These are phyloP conservation scores for Asobara japonica DNA, from an alignment of 1,140 invertebrate species.

Conservation along the genomic window DNA sequence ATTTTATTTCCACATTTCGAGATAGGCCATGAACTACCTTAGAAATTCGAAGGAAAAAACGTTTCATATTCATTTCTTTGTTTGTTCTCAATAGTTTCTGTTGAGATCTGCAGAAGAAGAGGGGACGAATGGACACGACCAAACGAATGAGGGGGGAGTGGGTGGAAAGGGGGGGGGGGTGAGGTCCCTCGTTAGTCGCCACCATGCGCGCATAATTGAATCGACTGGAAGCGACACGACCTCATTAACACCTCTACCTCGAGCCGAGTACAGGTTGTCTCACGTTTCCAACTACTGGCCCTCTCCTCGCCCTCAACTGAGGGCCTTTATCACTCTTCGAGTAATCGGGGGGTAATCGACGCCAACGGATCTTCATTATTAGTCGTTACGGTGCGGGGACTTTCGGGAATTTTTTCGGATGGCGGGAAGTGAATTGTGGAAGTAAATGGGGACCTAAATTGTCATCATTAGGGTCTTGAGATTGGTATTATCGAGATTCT, in stretches of 20 bases:
- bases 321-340: constrained; percentile 21
- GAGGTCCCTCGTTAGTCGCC: constrained; percentile 60
- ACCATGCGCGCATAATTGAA: constrained; percentile 65
- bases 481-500: too few relatives aligned
- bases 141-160: background rate
- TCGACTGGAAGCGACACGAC: constrained; percentile 65
- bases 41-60: background rate
- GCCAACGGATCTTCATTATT: constrained; percentile 18
- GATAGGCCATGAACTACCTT: too few relatives aligned
- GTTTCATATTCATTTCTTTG: background rate
- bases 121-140: background rate
- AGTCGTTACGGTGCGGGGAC: background rate
- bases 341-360: background rate
- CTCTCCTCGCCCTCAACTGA: background rate
- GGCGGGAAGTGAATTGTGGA: background rate
- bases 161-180: background rate
- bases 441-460: too few relatives aligned
- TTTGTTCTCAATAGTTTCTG: too few relatives aligned
- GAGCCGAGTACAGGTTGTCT: constrained; percentile 64
- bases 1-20: too few relatives aligned
- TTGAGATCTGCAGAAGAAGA: background rate
- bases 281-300: constrained; percentile 56
- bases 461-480: too few relatives aligned
- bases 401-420: background rate
- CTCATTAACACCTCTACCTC: constrained; percentile 65